Percentiles rank a stretch among this genome's conserved stretches.
phyloP scores from a whole-genome alignment of 2,797 vertebrate species.

The Fratercula arctica region DNA sequence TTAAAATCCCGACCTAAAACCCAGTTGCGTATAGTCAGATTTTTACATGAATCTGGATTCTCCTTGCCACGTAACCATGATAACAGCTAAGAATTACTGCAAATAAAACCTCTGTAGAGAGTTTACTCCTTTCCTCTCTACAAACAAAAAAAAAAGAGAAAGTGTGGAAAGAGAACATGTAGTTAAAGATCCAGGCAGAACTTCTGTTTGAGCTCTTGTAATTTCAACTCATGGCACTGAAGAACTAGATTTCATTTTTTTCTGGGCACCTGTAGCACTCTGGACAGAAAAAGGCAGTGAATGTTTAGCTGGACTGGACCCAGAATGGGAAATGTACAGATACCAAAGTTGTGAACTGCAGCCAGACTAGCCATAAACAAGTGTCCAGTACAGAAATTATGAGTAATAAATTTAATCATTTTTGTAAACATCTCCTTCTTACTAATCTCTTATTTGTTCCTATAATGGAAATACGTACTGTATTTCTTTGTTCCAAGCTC shows the following conservation, averaged over 20 bases:
- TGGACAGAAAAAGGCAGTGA: conserved; percentile 45
- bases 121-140: background rate
- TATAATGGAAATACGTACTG: conserved; percentile 46
- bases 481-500: conserved; percentile 57
- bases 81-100: conserved; percentile 17
- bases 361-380: conserved; percentile 57
- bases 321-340: conserved; percentile 37
- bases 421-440: conserved; percentile 59
- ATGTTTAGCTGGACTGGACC: conserved; percentile 36
- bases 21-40: background rate
- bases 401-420: conserved; percentile 55
- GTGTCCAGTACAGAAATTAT: conserved; percentile 33
- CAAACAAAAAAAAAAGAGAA: background rate
- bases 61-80: background rate
- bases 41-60: background rate
- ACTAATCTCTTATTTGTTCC: conserved; percentile 37
- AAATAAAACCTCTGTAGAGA: background rate
- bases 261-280: conserved; percentile 40
- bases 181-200: conserved; percentile 27
- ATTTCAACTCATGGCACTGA: conserved; percentile 64
- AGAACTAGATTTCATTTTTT: conserved; percentile 10
- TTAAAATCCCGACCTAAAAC: background rate
- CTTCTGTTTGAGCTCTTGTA: background rate
- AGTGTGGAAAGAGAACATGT: background rate
- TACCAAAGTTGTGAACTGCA: conserved; percentile 18